A percentile compares a stretch with the other conserved stretches of the same genome.
Evolutionary conservation across 2,113 vertebrate genomes (phyloP).

Genomic region (Caranx melampygus): DNA sequence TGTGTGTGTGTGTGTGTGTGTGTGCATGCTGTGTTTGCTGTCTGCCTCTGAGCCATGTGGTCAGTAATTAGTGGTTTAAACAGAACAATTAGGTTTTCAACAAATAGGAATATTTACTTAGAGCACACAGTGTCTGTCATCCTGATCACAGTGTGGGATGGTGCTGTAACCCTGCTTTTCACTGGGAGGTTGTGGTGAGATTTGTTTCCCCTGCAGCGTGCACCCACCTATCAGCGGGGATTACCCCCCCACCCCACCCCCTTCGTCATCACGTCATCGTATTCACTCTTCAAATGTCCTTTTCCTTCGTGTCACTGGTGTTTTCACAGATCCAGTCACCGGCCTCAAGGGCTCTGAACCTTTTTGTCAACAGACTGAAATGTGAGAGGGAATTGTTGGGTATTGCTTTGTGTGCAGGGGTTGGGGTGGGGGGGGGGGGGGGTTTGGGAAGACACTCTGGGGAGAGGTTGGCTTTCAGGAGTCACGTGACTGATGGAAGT

Average conservation of each 20-base stretch:
- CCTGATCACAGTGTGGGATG: background rate
- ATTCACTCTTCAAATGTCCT: conserved; percentile 5
- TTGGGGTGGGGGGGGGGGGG: too few species aligned
- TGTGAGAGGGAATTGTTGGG: conserved; percentile 17
- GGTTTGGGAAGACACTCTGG: conserved; percentile 23
- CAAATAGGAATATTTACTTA: too few species aligned
- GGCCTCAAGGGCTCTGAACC: conserved; percentile 7
- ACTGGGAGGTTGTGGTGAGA: background rate
- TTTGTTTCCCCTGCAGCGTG: background rate
- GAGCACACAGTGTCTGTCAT: background rate
- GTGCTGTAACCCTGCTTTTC: background rate
- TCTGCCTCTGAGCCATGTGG: background rate
- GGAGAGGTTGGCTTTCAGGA: conserved; percentile 32
- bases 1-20: too few species aligned
- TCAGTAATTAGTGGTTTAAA: background rate
- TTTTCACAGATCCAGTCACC: conserved; percentile 10
- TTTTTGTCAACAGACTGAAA: conserved; percentile 42
- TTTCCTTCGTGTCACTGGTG: conserved; percentile 5
- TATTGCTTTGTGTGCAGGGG: background rate
- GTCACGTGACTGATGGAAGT: conserved; percentile 21
- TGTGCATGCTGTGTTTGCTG: background rate
- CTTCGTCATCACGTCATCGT: background rate
- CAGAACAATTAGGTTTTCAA: background rate
- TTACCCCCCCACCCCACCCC: background rate
- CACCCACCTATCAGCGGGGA: background rate